Evolutionary conservation across 2,888 invertebrate species (phyloP), one percentile per base, ranked within the genome.

Genomic region (Agonopterix subpropinquella): DNA sequence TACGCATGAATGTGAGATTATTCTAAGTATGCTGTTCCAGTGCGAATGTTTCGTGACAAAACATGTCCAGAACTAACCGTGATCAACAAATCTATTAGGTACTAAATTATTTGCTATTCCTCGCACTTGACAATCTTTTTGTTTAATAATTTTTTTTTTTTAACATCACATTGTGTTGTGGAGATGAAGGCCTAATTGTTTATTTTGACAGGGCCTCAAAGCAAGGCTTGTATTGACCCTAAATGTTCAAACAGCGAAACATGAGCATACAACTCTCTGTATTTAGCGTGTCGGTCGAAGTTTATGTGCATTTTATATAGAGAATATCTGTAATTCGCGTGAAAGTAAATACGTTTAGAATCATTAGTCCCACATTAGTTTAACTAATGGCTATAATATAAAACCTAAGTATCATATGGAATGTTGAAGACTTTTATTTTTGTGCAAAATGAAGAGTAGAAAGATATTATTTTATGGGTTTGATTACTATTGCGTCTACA

Each of bases 1-100:
- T 64, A 10, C 10, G 80, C 63, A 74, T 79, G 82, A 75, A 77
- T 83, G 84, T 78, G 80, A 82, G 80, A 84, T 80, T 80, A 82
- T 74, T 74, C 71, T 80, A 76, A 76, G 75, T 68, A 69, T 73
- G 70, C 65, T 67, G 66, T 67, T 55, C 57, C 66, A 65, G 71
- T 73, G 69, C 61, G 61, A 63, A 66, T 67, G 67, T 66, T 65
- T 65, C 69, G 66, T 61, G 39, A 9, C 39, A n/a, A 28, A n/a
- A 39, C 39, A 39, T n/a, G 10, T n/a, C 39, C 39, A 39, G 28
- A 39, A 39, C 39, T 39, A 39, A 39, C n/a, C 39, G n/a, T n/a
- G 39, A 28, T 39, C 39, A 39, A 28, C 28, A 28, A 28, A 39
- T 39, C 39, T n/a, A 39, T 39, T 39, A 28, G 28, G 28, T 28